phyloP scores from a whole-genome alignment of 2,113 vertebrate species.

The Hippoglossus stenolepis region DNA sequence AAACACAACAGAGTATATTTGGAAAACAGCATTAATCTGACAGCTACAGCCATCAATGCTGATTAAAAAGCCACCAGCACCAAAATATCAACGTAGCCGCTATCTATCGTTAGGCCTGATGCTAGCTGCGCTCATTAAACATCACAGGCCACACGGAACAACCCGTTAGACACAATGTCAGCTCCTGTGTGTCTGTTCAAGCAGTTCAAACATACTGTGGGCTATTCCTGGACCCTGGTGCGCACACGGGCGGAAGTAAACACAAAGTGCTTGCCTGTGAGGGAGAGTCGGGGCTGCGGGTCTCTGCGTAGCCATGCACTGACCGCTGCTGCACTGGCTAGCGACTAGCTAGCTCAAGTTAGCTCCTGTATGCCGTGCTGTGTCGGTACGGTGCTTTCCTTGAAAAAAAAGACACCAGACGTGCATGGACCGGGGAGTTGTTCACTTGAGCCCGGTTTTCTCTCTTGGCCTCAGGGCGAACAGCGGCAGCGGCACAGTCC shows the following conservation, averaged over 20 bases:
- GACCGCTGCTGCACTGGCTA: slow-evolving; percentile 50
- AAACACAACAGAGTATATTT: neutral
- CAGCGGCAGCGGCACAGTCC: neutral
- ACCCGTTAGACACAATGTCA: neutral
- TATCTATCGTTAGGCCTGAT: neutral
- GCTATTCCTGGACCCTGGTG: neutral
- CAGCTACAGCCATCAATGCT: neutral
- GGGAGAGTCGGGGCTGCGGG: slow-evolving; percentile 47
- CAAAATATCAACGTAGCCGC: too few relatives aligned
- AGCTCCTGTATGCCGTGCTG: slow-evolving; percentile 1
- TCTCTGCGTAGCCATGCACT: slow-evolving; percentile 64
- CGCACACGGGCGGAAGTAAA: slow-evolving; percentile 18
- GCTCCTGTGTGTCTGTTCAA: neutral
- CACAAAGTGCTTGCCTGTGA: slow-evolving; percentile 63
- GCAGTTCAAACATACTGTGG: neutral
- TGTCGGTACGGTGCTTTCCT: neutral
- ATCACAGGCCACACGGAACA: slow-evolving; percentile 26
- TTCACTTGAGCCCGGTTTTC: neutral
- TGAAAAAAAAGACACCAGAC: neutral
- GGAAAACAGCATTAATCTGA: neutral
- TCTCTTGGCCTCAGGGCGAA: slow-evolving; percentile 20
- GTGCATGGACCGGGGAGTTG: neutral
- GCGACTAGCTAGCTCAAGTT: slow-evolving; percentile 48
- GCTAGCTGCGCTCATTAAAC: slow-evolving; percentile 21
- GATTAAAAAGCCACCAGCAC: too few relatives aligned